phyloP scores from a whole-genome alignment of 1,140 invertebrate genomes.

The Drosophila littoralis region DNA sequence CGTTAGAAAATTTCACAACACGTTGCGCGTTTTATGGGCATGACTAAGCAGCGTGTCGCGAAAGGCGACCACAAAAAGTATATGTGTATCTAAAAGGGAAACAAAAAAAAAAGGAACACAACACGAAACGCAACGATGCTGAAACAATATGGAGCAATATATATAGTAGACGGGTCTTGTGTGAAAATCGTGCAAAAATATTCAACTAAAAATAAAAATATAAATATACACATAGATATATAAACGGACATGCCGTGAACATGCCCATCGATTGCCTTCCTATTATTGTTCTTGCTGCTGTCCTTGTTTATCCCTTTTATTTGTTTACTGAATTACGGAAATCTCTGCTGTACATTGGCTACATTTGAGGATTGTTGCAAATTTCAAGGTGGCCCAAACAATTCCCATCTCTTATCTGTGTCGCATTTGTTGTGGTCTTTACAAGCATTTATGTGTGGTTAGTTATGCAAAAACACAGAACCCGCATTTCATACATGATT shows the following conservation, averaged over 20 bases:
- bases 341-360: conserved; percentile 45
- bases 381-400: conserved; percentile 21
- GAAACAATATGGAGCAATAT: conserved; percentile 61
- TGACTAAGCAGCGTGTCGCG: conserved; percentile 61
- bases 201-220: conserved; percentile 8
- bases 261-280: conserved; percentile 34
- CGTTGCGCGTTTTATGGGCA: conserved; percentile 60
- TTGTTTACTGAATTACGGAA: conserved; percentile 47
- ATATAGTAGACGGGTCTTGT: conserved; percentile 22
- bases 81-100: background rate
- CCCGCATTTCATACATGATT: conserved; percentile 4
- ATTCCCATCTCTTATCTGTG: conserved; percentile 10
- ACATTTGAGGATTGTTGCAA: conserved; percentile 17
- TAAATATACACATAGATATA: background rate
- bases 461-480: conserved; percentile 12
- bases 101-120: conserved; percentile 1
- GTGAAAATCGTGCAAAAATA: background rate
- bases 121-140: conserved; percentile 44
- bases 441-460: conserved; percentile 18
- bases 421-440: conserved; percentile 38
- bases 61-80: background rate
- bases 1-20: conserved; percentile 52
- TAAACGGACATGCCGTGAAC: conserved; percentile 54
- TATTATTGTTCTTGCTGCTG: conserved; percentile 28
- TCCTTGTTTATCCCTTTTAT: conserved; percentile 57